phyloP scores from a whole-genome alignment of 2,113 vertebrate genomes.

The Coryphaenoides rupestris region DNA sequence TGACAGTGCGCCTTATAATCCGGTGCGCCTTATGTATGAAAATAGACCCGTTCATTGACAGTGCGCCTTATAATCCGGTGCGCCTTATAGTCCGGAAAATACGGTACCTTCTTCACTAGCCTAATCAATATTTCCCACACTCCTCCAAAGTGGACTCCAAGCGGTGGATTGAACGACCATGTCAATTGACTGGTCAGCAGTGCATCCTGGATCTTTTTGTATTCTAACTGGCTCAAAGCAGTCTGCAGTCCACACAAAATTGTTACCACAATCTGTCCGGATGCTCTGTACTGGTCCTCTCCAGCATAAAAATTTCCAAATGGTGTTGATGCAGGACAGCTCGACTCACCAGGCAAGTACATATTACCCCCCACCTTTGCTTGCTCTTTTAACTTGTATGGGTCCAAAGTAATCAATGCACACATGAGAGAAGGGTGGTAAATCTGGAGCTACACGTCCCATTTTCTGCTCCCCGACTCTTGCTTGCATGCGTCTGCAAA shows the following conservation, averaged over 20 bases:
- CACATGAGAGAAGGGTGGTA: too few species aligned
- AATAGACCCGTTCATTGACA: too few species aligned
- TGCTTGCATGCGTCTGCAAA: too few species aligned
- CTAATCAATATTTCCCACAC: slow-evolving; percentile 11
- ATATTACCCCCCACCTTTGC: slow-evolving; percentile 7
- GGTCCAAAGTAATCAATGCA: too few species aligned
- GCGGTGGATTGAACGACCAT: slow-evolving; percentile 15
- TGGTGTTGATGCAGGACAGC: background rate
- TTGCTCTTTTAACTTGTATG: background rate
- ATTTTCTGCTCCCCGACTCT: too few species aligned
- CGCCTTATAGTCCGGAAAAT: too few species aligned
- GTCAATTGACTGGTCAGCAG: background rate
- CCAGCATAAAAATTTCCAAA: background rate
- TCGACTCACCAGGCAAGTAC: slow-evolving; percentile 10
- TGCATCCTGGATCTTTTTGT: background rate
- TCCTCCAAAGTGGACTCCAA: background rate
- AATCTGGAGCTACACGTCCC: too few species aligned
- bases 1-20: too few species aligned
- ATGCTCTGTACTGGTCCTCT: background rate
- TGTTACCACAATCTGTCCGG: slow-evolving; percentile 10
- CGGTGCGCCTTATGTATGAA: too few species aligned
- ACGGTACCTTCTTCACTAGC: slow-evolving; percentile 5
- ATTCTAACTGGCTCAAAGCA: background rate
- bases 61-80: too few species aligned
- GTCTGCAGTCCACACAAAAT: slow-evolving; percentile 1